Evolutionary conservation across 2,797 vertebrate species (phyloP).

Genomic region (Saxicola maurus): DNA sequence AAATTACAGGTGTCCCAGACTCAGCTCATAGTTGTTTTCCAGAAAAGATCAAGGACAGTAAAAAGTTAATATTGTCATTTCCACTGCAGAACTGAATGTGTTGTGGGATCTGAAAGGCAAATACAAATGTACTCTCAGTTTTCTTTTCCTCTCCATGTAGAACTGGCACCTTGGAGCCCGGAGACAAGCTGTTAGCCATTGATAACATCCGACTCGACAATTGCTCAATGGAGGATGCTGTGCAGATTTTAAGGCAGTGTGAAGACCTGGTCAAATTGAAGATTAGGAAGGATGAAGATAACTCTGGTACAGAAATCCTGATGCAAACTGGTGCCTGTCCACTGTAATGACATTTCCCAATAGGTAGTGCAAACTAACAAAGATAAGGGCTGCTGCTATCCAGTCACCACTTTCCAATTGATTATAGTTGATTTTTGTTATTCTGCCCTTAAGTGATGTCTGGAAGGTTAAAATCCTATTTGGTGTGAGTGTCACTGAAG

Average conservation of each 20-base stretch:
- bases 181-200: constrained; percentile 93
- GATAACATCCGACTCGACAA: constrained; percentile 93
- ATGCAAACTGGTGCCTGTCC: constrained; percentile 27
- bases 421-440: constrained; percentile 35
- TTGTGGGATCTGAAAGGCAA: neutral
- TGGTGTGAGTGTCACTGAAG: neutral
- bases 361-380: constrained; percentile 13
- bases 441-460: constrained; percentile 22
- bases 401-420: constrained; percentile 1
- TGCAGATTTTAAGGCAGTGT: constrained; percentile 91
- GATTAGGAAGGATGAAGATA: constrained; percentile 96
- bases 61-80: neutral
- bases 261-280: constrained; percentile 96
- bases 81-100: neutral
- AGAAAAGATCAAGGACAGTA: neutral
- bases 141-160: constrained; percentile 64
- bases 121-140: constrained; percentile 18
- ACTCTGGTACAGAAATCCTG: constrained; percentile 83
- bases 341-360: constrained; percentile 44
- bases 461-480: constrained; percentile 18
- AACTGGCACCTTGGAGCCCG: constrained; percentile 92
- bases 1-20: neutral
- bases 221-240: constrained; percentile 91
- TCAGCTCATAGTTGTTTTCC: neutral
- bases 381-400: constrained; percentile 20